These are phyloP conservation scores for Drosophila longiperda DNA, from an alignment of 2,888 invertebrate genomes.

Conservation along the genomic window DNA sequence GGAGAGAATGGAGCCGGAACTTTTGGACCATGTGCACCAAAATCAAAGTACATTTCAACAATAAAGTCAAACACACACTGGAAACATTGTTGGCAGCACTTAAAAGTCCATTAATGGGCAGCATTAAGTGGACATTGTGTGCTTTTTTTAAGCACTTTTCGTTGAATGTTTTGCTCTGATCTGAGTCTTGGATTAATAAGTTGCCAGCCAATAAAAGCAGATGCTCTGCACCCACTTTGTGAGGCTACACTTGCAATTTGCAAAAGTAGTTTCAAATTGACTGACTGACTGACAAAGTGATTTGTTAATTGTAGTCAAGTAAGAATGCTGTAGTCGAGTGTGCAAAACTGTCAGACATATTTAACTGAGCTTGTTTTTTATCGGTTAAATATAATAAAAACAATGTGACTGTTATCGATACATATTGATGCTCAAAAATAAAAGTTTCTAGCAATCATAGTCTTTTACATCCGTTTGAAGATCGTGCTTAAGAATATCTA, in stretches of 20 bases:
- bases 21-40: constrained; percentile 19
- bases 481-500: neutral
- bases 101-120: constrained; percentile 78
- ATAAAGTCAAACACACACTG: constrained; percentile 70
- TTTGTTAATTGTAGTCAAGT: neutral
- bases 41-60: constrained; percentile 68
- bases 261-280: neutral
- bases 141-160: constrained; percentile 67
- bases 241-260: neutral
- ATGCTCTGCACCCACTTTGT: constrained; percentile 18
- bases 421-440: no score
- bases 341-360: neutral
- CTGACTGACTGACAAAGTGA: neutral
- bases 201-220: neutral
- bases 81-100: constrained; percentile 73
- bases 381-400: neutral
- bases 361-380: neutral
- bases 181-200: constrained; percentile 40
- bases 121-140: constrained; percentile 77
- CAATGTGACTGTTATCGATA: neutral
- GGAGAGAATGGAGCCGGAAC: neutral
- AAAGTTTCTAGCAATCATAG: neutral
- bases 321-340: neutral
- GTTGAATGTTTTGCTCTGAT: constrained; percentile 48
- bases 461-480: neutral